Base-by-base conservation (phyloP, 2,797 vertebrate species). In the Oreortyx pictus region DNA sequence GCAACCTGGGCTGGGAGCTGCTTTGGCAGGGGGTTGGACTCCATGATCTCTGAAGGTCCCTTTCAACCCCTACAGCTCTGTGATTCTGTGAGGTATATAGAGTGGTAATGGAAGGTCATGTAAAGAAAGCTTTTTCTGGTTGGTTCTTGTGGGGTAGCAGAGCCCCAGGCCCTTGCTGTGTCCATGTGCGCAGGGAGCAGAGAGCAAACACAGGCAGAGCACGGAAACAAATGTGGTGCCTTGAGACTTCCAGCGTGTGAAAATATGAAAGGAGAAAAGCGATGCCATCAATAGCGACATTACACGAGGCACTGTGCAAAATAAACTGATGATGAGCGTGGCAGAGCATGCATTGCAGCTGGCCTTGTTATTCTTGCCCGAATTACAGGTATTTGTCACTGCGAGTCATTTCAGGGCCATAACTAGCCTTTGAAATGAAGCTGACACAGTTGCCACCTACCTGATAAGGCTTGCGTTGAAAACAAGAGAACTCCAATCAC, bases 181-280 rank as follows among this genome's bases (percentile, higher is more conserved):
- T 65, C 41, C 3, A 3, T 11, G 0, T 31, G 33, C 16, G 12
- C n/a, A 14, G 54, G 74, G 60, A 35, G 80, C 59, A 14, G 44
- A 9, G 37, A 41, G 62, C 35, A 6, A 31, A 62, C 25, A 19
- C 35, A 65, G 47, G 23, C 37, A 66, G 59, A 19, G 75, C 47
- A 14, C 1, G 2, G 70, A 3, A 49, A n/a, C 17, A 23, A 14
- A 2, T 0, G 1, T 6, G 24, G 52, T 31, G 49, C 11, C 18
- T 31, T 9, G 19, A 22, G 49, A 7, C 31, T 37, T 52, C 60
- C 27, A 3, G 33, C 1, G 0, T 19, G 13, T 20, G 47, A 37
- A 50, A 79, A 31, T 22, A 13, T 3, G n/a, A 6, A 23, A 27
- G 27, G 31, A 54, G 13, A 11, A 52, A 59, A 68, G 39, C 47